phyloP scores from a whole-genome alignment of 2,113 vertebrate species.

The Phalacrocorax pelagicus region DNA sequence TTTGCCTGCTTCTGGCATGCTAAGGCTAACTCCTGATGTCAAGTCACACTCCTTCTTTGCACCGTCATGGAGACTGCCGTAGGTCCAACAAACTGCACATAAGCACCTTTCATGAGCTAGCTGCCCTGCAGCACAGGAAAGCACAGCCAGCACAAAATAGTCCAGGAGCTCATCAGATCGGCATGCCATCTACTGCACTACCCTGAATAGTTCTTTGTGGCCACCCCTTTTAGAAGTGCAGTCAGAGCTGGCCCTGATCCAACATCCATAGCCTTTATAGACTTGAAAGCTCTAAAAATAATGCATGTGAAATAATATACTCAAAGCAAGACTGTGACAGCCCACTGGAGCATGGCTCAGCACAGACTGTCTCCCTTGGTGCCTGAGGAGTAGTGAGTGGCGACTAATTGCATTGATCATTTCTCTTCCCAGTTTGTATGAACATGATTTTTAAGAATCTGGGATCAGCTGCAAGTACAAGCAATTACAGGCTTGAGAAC shows the following conservation, averaged over 20 bases:
- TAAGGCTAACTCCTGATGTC: not conserved
- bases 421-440: not conserved
- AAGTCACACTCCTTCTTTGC: not conserved
- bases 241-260: not conserved
- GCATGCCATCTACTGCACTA: not conserved
- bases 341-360: not conserved
- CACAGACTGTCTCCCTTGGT: not conserved
- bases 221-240: not conserved
- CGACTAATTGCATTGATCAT: not conserved
- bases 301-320: not conserved
- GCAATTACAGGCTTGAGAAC: not conserved
- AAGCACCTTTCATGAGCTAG: not conserved
- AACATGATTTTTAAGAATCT: not conserved
- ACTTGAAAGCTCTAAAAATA: conserved; percentile 27
- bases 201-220: not conserved
- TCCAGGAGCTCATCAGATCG: not conserved
- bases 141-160: not conserved
- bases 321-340: not conserved
- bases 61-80: not conserved
- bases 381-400: not conserved
- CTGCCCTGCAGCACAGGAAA: not conserved
- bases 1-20: not conserved
- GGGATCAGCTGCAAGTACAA: not conserved
- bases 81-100: not conserved
- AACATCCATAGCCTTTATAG: not conserved